These are phyloP conservation scores for Drosophila sulfurigaster DNA, from an alignment of 1,140 invertebrate species.

Conservation along the genomic window DNA sequence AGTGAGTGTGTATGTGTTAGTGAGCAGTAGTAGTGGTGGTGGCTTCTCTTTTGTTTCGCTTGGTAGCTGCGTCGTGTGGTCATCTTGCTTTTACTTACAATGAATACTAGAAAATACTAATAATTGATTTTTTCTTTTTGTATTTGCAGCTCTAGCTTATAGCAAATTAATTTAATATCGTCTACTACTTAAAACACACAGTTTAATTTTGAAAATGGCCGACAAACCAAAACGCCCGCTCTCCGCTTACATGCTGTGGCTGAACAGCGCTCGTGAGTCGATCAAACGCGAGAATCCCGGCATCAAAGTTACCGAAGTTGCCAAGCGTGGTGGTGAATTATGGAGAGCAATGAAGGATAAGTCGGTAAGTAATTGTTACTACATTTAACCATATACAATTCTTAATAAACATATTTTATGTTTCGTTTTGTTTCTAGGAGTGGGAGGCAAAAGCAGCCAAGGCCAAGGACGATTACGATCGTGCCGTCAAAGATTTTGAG, in stretches of 20 bases:
- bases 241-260: slow-evolving; percentile 95
- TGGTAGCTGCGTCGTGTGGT: slow-evolving; percentile 1
- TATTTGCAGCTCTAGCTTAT: slow-evolving; percentile 65
- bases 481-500: slow-evolving; percentile 95
- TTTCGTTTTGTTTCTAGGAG: slow-evolving; percentile 87
- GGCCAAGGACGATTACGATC: slow-evolving; percentile 93
- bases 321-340: slow-evolving; percentile 94
- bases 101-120: slow-evolving; percentile 21
- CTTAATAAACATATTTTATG: background rate
- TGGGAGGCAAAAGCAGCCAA: slow-evolving; percentile 95
- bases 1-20: background rate
- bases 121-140: slow-evolving; percentile 19
- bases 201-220: slow-evolving; percentile 88
- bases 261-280: slow-evolving; percentile 92
- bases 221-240: slow-evolving; percentile 94
- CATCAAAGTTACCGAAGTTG: slow-evolving; percentile 92
- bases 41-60: slow-evolving; percentile 26
- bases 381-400: no score
- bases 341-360: slow-evolving; percentile 94
- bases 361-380: slow-evolving; percentile 86
- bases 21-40: slow-evolving; percentile 24
- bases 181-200: slow-evolving; percentile 52
- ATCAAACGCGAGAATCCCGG: slow-evolving; percentile 93
- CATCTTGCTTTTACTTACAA: slow-evolving; percentile 10
- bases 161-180: slow-evolving; percentile 54